Conservation (phyloP, 2,113 vertebrate species). For the Grallaria varia region DNA sequence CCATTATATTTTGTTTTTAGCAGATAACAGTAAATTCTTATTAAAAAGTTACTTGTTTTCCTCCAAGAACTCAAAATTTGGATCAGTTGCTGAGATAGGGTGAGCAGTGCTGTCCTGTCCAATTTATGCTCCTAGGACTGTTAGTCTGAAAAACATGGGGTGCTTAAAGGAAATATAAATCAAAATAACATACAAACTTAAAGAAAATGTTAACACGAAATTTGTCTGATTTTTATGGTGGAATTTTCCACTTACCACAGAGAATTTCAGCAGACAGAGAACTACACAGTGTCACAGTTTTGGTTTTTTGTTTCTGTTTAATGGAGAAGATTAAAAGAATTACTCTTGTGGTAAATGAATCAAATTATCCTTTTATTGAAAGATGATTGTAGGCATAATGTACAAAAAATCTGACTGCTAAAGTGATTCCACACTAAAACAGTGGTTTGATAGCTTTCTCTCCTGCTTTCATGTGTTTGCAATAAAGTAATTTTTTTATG, state of each 20-base stretch:
- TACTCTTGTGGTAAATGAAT: slow-evolving; percentile 13
- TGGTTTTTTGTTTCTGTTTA: not conserved
- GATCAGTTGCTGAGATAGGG: not conserved
- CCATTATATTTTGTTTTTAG: not conserved
- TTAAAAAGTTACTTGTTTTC: not conserved
- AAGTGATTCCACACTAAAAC: not conserved
- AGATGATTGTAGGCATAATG: not conserved
- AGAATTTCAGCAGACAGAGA: not conserved
- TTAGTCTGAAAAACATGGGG: not conserved
- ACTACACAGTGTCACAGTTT: not conserved
- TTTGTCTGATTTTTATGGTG: not conserved
- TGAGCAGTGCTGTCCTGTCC: not conserved
- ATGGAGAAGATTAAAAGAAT: slow-evolving; percentile 9
- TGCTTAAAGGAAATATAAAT: not conserved
- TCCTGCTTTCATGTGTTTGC: not conserved
- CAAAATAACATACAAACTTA: not conserved
- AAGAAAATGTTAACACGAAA: not conserved
- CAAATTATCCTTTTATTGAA: slow-evolving; percentile 4
- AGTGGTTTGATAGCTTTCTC: not conserved
- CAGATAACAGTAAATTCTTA: not conserved
- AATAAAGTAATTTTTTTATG: not conserved
- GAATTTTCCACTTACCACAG: not conserved
- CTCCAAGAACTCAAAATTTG: not conserved
- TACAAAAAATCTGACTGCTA: not conserved
- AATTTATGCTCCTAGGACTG: not conserved